phyloP scores from a whole-genome alignment of 2,888 invertebrate genomes.

The Escarpia spicata region DNA sequence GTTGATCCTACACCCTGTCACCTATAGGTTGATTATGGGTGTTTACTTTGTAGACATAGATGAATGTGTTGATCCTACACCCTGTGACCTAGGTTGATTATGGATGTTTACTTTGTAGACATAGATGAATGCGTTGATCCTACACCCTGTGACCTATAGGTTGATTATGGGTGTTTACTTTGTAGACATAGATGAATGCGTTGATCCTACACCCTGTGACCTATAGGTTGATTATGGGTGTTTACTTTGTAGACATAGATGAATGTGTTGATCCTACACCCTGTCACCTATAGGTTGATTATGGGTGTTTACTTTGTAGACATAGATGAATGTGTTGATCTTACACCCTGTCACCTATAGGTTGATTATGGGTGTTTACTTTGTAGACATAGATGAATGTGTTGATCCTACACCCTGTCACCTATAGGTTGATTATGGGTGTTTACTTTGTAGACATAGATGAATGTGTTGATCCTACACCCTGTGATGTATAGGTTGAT shows the following conservation, averaged over 20 bases:
- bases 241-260: neutral
- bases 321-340: neutral
- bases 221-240: too few species aligned
- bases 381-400: neutral
- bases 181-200: neutral
- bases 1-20: neutral
- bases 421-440: neutral
- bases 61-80: neutral
- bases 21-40: neutral
- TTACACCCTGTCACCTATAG: neutral
- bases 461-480: neutral
- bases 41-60: neutral
- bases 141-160: too few species aligned
- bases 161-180: neutral
- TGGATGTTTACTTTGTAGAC: neutral
- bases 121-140: neutral
- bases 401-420: neutral
- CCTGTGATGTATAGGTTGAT: neutral
- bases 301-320: neutral
- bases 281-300: neutral
- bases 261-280: neutral
- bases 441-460: neutral
- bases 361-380: too few species aligned
- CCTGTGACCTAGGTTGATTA: neutral
- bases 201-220: neutral